Percentiles rank a stretch among this genome's conserved stretches.
Evolutionary conservation across 1,140 invertebrate species (phyloP).

Genomic region (Nephila pilipes): DNA sequence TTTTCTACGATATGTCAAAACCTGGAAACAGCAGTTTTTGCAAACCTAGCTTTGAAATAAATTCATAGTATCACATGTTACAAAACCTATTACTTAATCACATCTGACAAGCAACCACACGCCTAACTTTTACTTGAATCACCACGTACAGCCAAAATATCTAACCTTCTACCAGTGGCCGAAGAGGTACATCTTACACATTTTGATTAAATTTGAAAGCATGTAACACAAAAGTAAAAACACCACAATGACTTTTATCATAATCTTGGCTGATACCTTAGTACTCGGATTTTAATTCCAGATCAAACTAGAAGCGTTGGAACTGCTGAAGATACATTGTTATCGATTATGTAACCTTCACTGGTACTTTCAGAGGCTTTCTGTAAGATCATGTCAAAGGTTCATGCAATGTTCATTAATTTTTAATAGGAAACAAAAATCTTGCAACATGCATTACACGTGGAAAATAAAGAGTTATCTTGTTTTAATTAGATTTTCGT

Average conservation of each 20-base stretch:
- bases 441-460: neutral
- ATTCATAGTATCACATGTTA: too few relatives aligned
- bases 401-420: conserved; percentile 6
- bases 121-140: neutral
- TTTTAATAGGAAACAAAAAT: neutral
- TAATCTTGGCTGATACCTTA: neutral
- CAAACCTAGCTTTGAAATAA: too few relatives aligned
- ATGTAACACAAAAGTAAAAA: neutral
- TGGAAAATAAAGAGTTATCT: neutral
- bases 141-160: neutral
- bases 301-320: neutral
- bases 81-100: too few relatives aligned
- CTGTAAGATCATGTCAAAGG: neutral
- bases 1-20: too few relatives aligned
- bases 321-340: neutral
- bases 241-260: neutral
- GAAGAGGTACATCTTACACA: neutral
- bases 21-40: too few relatives aligned
- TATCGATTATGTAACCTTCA: conserved; percentile 7
- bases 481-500: neutral
- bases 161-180: neutral
- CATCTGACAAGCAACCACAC: neutral
- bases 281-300: conserved; percentile 2
- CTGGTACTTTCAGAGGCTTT: neutral
- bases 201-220: neutral